Evolutionary conservation across 2,888 invertebrate genomes (phyloP), one percentile per base, ranked within the genome.

Genomic region (Palloptera scutellata): DNA sequence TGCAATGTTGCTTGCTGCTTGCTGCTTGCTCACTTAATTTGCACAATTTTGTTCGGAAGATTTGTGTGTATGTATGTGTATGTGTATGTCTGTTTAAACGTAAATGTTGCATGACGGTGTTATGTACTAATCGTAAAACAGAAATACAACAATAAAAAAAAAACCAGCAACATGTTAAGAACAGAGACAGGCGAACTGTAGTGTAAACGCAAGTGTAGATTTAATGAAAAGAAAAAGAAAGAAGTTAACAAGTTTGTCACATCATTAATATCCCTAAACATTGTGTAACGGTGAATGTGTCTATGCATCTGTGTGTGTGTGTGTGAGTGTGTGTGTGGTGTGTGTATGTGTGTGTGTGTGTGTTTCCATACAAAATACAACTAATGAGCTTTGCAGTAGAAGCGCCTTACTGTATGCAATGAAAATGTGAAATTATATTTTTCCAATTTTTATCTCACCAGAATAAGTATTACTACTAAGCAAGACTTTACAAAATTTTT

Each of bases 201-300:
- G 48, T 11, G 48, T 8, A 48, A 15, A 48, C 9, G 48, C 10
- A 54, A 54, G 54, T 17, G 54, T 13, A n/a, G 17, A 4, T 54
- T 54, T 54, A 19, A n/a, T 54, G 54, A 6, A 11, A n/a, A 11
- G 53, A 15, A 15, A n/a, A 15, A 17, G 41, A 48, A 62, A 54
- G 43, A 66, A 66, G 61, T 66, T 62, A 66, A 61, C 66, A 61
- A 62, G 66, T 41, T 58, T 54, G 66, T 66, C 62, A 55, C 62
- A 66, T 66, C 66, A 66, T 66, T 66, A 66, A 66, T 66, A 66
- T 52, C 52, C 61, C 60, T 48, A 54, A 30, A 30, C 2, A 30
- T 30, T 30, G 30, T 30, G 6, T 30, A 30, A 30, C 30, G 30
- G 6, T 30, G 2, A 4, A 4, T 30, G 30, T 2, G 30, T 30